These are phyloP conservation scores for Actinemys pallida DNA, from an alignment of 2,113 vertebrate species.

Conservation along the genomic window DNA sequence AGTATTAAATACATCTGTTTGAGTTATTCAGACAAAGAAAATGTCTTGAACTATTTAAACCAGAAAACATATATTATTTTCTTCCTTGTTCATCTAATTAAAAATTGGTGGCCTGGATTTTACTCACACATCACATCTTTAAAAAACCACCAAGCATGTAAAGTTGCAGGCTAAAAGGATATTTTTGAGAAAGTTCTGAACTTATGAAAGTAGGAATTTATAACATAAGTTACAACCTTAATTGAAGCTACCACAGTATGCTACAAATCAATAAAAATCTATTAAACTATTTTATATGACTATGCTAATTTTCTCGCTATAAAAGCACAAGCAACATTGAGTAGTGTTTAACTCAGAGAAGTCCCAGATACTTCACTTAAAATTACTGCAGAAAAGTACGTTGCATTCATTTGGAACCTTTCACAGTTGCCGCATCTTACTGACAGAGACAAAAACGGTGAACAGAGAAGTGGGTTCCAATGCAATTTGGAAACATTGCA, in stretches of 20 bases:
- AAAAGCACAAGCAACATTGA: background rate
- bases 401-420: background rate
- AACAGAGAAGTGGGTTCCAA: background rate
- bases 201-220: background rate
- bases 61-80: background rate
- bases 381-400: background rate
- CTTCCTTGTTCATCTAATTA: background rate
- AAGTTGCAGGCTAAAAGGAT: background rate
- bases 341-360: background rate
- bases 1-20: background rate
- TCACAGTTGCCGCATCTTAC: background rate
- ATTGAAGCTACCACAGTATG: background rate
- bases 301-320: background rate
- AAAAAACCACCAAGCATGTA: background rate
- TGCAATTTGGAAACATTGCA: conserved; percentile 18
- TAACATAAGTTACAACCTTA: background rate
- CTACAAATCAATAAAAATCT: background rate
- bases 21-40: background rate
- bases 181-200: background rate
- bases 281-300: rapidly evolving
- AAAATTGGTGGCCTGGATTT: background rate
- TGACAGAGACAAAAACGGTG: background rate
- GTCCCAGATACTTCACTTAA: rapidly evolving
- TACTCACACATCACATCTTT: background rate
- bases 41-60: background rate